A percentile compares a stretch with the other conserved stretches of the same genome.
phyloP scores from a whole-genome alignment of 2,113 vertebrate species.

The Rana temporaria region DNA sequence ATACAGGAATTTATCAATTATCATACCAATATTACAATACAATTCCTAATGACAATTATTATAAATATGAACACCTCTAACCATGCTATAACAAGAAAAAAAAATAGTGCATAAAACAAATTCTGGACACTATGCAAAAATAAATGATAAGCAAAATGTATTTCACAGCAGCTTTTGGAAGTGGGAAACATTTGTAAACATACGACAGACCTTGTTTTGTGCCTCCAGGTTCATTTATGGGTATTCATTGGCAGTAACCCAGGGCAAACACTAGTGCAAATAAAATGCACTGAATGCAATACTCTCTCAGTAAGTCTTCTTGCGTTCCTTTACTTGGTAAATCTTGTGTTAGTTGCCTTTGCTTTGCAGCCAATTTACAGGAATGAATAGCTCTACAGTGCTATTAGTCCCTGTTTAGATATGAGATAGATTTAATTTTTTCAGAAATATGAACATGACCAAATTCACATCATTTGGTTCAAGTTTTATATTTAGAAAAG shows the following conservation, averaged over 20 bases:
- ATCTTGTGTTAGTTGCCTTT: slow-evolving; percentile 21
- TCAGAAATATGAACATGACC: background rate
- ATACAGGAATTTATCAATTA: too few species aligned
- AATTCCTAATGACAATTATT: too few species aligned
- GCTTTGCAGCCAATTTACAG: slow-evolving; percentile 2
- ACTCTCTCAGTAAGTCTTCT: slow-evolving; percentile 24
- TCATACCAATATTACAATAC: too few species aligned
- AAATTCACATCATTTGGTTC: background rate
- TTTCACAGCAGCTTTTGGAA: slow-evolving; percentile 13
- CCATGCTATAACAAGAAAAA: too few species aligned
- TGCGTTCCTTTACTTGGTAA: slow-evolving; percentile 33
- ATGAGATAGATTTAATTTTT: background rate
- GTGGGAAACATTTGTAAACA: slow-evolving; percentile 16
- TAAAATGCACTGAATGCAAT: slow-evolving; percentile 36
- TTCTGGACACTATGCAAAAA: background rate
- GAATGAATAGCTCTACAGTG: background rate
- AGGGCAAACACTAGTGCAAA: slow-evolving; percentile 38
- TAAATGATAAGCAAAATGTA: background rate
- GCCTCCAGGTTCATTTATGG: slow-evolving; percentile 23
- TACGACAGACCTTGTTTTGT: slow-evolving; percentile 25
- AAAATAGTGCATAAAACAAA: background rate
- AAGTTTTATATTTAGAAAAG: too few species aligned
- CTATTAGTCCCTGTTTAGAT: background rate
- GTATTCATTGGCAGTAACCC: slow-evolving; percentile 33
- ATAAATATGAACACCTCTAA: too few species aligned